phyloP scores from a whole-genome alignment of 1,140 invertebrate species.

The Bombyx mandarina region DNA sequence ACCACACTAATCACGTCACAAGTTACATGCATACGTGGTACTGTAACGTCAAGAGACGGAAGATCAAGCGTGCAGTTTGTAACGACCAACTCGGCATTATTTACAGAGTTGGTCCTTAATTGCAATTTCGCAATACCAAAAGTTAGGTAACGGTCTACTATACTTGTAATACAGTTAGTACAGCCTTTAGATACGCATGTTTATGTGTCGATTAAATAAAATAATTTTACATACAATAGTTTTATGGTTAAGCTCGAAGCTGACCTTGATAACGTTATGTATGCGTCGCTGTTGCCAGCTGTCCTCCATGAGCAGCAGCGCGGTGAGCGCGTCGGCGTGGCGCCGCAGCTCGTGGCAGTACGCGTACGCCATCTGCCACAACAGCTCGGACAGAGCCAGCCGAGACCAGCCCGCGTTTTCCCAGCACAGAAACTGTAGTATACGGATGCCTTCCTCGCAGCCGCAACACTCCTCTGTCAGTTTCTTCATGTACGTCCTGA shows the following conservation, averaged over 20 bases:
- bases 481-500: conserved; percentile 91
- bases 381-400: conserved; percentile 87
- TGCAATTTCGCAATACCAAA: too few relatives aligned
- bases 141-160: too few relatives aligned
- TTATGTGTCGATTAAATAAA: too few relatives aligned
- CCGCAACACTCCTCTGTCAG: conserved; percentile 94
- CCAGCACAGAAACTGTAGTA: conserved; percentile 95
- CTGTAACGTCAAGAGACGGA: too few relatives aligned
- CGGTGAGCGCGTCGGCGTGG: conserved; percentile 90
- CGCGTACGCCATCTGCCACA: conserved; percentile 95
- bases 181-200: too few relatives aligned
- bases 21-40: too few relatives aligned
- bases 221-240: too few relatives aligned
- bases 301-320: conserved; percentile 92
- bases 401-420: conserved; percentile 95
- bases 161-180: too few relatives aligned
- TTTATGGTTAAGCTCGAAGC: not conserved
- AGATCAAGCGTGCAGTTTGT: too few relatives aligned
- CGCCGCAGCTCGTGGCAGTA: conserved; percentile 95
- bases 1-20: too few relatives aligned
- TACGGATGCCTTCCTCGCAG: conserved; percentile 90
- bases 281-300: conserved; percentile 96
- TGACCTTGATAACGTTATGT: conserved; percentile 88
- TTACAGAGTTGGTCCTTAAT: too few relatives aligned
- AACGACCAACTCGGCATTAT: too few relatives aligned